Evolutionary conservation across 2,888 invertebrate species (phyloP).

Genomic region (Drosophila anomalata): DNA sequence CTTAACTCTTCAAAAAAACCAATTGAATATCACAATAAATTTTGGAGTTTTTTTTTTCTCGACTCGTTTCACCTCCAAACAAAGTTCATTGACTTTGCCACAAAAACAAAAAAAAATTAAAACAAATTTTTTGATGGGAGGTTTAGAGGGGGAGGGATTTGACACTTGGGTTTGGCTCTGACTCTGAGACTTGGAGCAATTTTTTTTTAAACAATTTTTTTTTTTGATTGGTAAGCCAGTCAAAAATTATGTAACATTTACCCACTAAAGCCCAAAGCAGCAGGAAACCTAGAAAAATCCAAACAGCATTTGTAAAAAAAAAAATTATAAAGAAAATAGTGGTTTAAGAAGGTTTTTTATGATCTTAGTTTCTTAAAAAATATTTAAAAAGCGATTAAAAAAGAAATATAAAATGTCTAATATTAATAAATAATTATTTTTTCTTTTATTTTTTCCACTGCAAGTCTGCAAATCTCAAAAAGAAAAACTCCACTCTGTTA

Average conservation of each 20-base stretch:
- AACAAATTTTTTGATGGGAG: not conserved
- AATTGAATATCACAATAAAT: conserved; percentile 27
- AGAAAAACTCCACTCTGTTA: conserved; percentile 28
- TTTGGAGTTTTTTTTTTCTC: conserved; percentile 1
- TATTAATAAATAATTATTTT: not conserved
- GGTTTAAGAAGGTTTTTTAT: too few species aligned
- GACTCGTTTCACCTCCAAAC: conserved; percentile 35
- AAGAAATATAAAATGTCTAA: too few species aligned
- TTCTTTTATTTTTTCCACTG: not conserved
- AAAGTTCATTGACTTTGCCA: conserved; percentile 65
- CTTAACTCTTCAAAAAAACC: conserved; percentile 9
- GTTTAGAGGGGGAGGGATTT: not conserved
- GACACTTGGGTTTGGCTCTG: conserved; percentile 21
- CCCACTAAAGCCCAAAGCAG: conserved; percentile 80
- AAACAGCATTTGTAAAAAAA: conserved; percentile 39
- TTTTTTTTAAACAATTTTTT: not conserved
- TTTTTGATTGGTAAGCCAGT: conserved; percentile 10
- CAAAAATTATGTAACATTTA: conserved; percentile 81
- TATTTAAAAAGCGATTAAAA: not conserved
- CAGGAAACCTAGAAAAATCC: conserved; percentile 75
- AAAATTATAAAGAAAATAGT: conserved; percentile 48
- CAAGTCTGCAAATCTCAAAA: conserved; percentile 5
- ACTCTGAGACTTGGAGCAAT: conserved; percentile 27
- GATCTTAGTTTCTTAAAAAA: not conserved
- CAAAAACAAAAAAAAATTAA: not conserved